These are phyloP conservation scores for Nothobranchius furzeri DNA, from an alignment of 2,113 vertebrate species.

Conservation along the genomic window DNA sequence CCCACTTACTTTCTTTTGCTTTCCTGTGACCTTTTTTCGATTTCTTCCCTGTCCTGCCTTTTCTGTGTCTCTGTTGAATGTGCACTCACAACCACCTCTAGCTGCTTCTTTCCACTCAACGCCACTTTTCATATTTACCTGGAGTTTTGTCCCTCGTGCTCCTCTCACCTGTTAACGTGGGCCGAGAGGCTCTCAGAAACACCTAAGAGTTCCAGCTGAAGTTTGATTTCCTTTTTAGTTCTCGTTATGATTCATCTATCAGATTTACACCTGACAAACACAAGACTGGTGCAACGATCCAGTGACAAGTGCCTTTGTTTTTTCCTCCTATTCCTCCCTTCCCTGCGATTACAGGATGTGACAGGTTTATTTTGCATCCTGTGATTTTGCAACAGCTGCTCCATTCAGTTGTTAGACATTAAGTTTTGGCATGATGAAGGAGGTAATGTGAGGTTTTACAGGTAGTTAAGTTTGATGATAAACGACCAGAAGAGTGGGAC, in stretches of 20 bases:
- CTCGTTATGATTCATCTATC: background rate
- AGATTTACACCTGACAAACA: conserved; percentile 42
- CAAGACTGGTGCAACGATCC: conserved; percentile 13
- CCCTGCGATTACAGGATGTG: conserved; percentile 30
- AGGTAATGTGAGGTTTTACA: conserved; percentile 39
- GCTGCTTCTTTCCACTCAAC: conserved; percentile 38
- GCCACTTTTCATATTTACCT: conserved; percentile 27
- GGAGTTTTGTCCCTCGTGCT: background rate
- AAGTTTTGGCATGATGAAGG: conserved; percentile 22
- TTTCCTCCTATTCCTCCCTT: conserved; percentile 3
- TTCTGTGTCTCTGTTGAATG: conserved; percentile 62
- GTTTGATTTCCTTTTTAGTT: background rate
- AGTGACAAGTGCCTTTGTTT: conserved; percentile 47
- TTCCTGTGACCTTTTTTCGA: conserved; percentile 61
- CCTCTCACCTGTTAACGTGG: conserved; percentile 20
- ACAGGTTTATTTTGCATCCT: conserved; percentile 47
- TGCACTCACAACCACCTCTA: conserved; percentile 60
- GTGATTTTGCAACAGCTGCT: conserved; percentile 36
- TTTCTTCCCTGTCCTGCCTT: conserved; percentile 34
- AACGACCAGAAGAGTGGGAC: conserved; percentile 35
- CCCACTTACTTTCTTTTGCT: conserved; percentile 59
- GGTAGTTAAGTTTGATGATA: conserved; percentile 49
- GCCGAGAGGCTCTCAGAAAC: conserved; percentile 9
- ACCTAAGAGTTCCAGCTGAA: conserved; percentile 2
- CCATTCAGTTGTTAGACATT: conserved; percentile 35